phyloP scores from a whole-genome alignment of 2,888 invertebrate genomes.

The Lasioglossum lativentre region DNA sequence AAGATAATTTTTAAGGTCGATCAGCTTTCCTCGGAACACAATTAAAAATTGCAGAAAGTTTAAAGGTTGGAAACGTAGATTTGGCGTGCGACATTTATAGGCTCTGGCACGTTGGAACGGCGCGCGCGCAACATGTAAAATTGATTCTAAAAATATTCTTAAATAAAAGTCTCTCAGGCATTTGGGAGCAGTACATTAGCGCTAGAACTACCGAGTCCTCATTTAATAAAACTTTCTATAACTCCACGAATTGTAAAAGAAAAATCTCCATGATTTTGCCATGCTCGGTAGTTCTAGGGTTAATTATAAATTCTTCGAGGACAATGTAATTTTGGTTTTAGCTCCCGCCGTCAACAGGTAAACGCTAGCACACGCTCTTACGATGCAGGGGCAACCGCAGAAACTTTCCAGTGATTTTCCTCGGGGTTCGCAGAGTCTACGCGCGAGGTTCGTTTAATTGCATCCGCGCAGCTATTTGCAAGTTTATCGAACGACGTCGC shows the following conservation, averaged over 20 bases:
- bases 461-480: slow-evolving; percentile 22
- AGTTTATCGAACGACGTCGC: slow-evolving; percentile 19
- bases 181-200: too few species aligned
- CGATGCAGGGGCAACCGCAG: background rate
- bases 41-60: too few species aligned
- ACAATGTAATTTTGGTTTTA: background rate
- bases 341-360: background rate
- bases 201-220: too few species aligned
- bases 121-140: too few species aligned
- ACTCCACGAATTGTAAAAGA: background rate
- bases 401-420: background rate
- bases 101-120: too few species aligned
- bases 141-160: too few species aligned
- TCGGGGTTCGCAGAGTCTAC: background rate
- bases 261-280: background rate
- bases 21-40: too few species aligned
- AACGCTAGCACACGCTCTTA: background rate
- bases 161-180: too few species aligned
- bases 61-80: too few species aligned
- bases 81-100: too few species aligned
- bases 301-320: background rate
- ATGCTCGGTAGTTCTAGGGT: background rate
- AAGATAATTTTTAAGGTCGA: too few species aligned
- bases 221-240: too few species aligned
- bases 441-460: slow-evolving; percentile 12